Base-by-base conservation (phyloP, 2,888 invertebrate species). In the Pristionchus arcanus region DNA sequence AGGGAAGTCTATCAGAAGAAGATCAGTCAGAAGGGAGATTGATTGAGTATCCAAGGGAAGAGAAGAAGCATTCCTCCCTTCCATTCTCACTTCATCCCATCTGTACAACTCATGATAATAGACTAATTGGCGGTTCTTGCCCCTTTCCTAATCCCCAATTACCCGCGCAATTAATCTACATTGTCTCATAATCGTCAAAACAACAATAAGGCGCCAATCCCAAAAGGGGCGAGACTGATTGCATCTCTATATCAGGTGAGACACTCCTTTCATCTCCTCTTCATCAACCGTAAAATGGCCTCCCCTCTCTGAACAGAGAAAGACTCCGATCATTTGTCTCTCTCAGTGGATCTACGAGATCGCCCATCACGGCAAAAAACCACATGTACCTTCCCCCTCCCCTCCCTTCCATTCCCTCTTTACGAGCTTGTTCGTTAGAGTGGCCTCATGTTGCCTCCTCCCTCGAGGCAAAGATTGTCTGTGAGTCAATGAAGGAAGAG, bases 401-500 rank as follows among this genome's bases (percentile, higher is more conserved):
- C 4, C n/a, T 11, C n/a, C 63, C 63, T 49, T 49, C 42, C 42
- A 49, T 49, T 49, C 42, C n/a, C 63, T 63, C 34, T 71, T 71
- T 71, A 71, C 71, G 71, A 71, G 71, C 31, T 71, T 71, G 71
- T 71, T 71, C 71, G 71, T 71, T 71, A 71, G 71, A 63, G 63
- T 63, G 63, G 63, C 63, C 63, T 63, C 63, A 63, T 63, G 63
- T 63, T 74, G 68, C 74, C 21, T 21, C 31, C 74, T 31, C 28
- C 11, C 71, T 34, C 34, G 55, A 55, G 55, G 55, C 4, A 19
- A 11, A 63, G 74, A 34, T 74, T 37, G 37, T 74, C 74, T 74
- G 74, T 49, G 49, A 81, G 81, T 81, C 81, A 81, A 55, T 85
- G 85, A 49, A 85, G 37, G 85, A 49, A 85, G 37, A 25, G 28